Percentiles rank a stretch among this genome's conserved stretches.
Evolutionary conservation across 1,140 invertebrate species (phyloP).

Genomic region (Aporrectodea caliginosa): DNA sequence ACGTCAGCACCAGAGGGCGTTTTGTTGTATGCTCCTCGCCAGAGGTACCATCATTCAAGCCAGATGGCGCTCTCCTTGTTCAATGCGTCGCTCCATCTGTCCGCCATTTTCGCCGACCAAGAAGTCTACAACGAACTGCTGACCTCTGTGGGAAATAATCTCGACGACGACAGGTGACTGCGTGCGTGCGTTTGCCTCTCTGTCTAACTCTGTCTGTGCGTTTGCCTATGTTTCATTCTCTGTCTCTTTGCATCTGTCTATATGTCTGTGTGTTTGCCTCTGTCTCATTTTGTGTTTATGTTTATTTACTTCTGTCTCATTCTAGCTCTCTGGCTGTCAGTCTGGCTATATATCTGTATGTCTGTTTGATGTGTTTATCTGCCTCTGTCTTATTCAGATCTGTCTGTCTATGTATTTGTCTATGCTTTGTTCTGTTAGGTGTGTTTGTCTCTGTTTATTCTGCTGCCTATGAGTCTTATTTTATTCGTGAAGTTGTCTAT

Average conservation of each 20-base stretch:
- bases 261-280: too few relatives aligned
- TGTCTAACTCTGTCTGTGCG: not conserved
- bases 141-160: not conserved
- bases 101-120: constrained; percentile 2
- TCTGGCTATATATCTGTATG: too few relatives aligned
- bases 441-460: too few relatives aligned
- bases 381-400: too few relatives aligned
- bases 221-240: not conserved
- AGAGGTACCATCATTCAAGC: not conserved
- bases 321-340: too few relatives aligned
- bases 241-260: not conserved
- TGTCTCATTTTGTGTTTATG: too few relatives aligned
- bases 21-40: not conserved
- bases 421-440: too few relatives aligned
- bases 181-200: not conserved
- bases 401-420: too few relatives aligned
- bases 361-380: too few relatives aligned
- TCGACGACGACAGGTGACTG: constrained; percentile 5
- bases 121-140: constrained; percentile 16
- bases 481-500: too few relatives aligned
- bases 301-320: too few relatives aligned
- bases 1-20: not conserved
- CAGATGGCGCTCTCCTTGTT: constrained; percentile 4
- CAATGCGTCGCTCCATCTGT: constrained; percentile 15
- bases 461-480: too few relatives aligned